phyloP scores from a whole-genome alignment of 1,140 invertebrate genomes.

The Macrobrachium rosenbergii region DNA sequence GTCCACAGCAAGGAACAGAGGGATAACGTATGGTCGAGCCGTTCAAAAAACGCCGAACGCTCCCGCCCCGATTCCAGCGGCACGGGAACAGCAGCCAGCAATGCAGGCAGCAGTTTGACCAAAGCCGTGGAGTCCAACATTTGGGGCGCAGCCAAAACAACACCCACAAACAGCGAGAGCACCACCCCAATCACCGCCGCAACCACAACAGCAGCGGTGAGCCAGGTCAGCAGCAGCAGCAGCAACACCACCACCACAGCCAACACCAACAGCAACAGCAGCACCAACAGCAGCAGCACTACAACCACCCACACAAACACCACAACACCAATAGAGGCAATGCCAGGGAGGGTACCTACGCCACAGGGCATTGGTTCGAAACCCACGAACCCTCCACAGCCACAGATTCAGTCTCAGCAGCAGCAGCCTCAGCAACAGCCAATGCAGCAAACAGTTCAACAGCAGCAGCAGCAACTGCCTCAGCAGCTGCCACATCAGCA shows the following conservation, averaged over 20 bases:
- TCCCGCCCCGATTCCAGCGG: slow-evolving; percentile 67
- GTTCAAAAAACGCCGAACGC: slow-evolving; percentile 67
- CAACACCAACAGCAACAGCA: slow-evolving; percentile 5
- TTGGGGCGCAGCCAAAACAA: slow-evolving; percentile 56
- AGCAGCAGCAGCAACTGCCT: slow-evolving; percentile 15
- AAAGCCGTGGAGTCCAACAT: slow-evolving; percentile 57
- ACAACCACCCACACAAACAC: slow-evolving; percentile 50
- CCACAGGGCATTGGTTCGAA: slow-evolving; percentile 28
- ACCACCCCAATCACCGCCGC: slow-evolving; percentile 18
- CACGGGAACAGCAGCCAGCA: slow-evolving; percentile 47
- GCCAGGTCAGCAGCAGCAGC: slow-evolving; percentile 27
- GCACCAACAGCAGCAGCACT: slow-evolving; percentile 30
- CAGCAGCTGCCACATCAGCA: slow-evolving; percentile 54
- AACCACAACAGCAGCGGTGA: slow-evolving; percentile 39
- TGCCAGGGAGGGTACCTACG: slow-evolving; percentile 4
- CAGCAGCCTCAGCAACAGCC: slow-evolving; percentile 50
- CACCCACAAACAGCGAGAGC: slow-evolving; percentile 40
- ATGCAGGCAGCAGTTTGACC: slow-evolving; percentile 49
- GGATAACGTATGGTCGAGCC: slow-evolving; percentile 59
- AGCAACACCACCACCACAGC: slow-evolving; percentile 14
- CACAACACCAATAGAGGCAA: slow-evolving; percentile 34
- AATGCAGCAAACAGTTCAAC: slow-evolving; percentile 31
- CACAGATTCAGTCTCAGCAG: slow-evolving; percentile 40
- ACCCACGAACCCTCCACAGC: slow-evolving; percentile 31
- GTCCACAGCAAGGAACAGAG: slow-evolving; percentile 53